Conservation (phyloP, 1,140 invertebrate genomes). For the Ephestia elutella region DNA sequence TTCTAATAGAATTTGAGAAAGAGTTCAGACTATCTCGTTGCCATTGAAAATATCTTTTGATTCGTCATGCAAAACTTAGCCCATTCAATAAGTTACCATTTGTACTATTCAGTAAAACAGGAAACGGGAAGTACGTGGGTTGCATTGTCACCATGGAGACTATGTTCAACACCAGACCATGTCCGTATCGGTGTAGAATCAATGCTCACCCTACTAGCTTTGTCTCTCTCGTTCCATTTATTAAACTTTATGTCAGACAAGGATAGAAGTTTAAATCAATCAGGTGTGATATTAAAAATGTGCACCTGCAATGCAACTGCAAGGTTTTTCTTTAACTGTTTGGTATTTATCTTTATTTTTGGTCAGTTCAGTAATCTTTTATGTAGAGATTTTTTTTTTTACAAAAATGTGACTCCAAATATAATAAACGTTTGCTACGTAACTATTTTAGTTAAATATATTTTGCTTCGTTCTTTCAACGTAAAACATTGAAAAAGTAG, state of each 20-base stretch:
- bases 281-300: constrained; percentile 16
- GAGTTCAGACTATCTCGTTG: not conserved
- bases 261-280: constrained; percentile 20
- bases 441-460: too few relatives aligned
- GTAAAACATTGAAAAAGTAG: too few relatives aligned
- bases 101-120: constrained; percentile 18
- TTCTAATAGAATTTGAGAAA: too few relatives aligned
- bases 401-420: too few relatives aligned
- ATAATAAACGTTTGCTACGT: too few relatives aligned
- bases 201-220: constrained; percentile 28
- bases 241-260: constrained; percentile 14
- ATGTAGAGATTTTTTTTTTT: too few relatives aligned
- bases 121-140: constrained; percentile 32
- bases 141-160: constrained; percentile 18
- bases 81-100: constrained; percentile 24
- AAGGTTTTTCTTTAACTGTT: not conserved
- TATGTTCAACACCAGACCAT: constrained; percentile 17
- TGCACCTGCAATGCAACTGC: not conserved
- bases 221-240: constrained; percentile 15
- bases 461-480: too few relatives aligned
- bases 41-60: not conserved
- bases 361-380: not conserved
- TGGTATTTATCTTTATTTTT: not conserved
- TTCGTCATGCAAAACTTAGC: constrained; percentile 19
- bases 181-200: constrained; percentile 21